Conservation (phyloP, 2,888 invertebrate species). For the Ceratothoa steindachneri region DNA sequence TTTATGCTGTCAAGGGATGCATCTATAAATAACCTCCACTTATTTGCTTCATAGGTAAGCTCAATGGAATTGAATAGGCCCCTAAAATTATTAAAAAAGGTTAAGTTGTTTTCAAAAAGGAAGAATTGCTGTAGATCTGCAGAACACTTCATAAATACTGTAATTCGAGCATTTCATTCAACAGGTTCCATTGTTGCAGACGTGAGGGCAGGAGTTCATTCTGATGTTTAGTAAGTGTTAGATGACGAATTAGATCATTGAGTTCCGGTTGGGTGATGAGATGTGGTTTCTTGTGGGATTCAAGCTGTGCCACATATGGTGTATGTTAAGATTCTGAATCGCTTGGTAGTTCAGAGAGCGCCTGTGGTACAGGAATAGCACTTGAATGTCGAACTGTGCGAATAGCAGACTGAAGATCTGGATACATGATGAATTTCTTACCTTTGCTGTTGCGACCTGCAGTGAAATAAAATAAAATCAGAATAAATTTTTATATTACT, state of each 20-base stretch:
- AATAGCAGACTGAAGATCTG: no score
- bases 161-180: conserved; percentile 8
- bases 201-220: conserved; percentile 20
- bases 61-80: conserved; percentile 5
- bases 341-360: no score
- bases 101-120: neutral
- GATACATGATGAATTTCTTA: no score
- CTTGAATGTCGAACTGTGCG: no score
- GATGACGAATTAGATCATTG: conserved; percentile 5
- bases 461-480: neutral
- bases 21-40: conserved; percentile 15
- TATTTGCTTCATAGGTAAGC: conserved; percentile 3
- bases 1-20: conserved; percentile 15
- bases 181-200: conserved; percentile 1
- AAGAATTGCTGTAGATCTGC: neutral
- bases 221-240: conserved; percentile 7
- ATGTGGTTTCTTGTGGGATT: no score
- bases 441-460: neutral
- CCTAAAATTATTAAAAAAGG: neutral
- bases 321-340: no score
- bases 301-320: no score
- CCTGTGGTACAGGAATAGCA: no score
- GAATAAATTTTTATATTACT: no score
- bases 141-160: neutral
- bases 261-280: no score